Conservation (phyloP, 30 jellyfish, hydroid and myxozoan species). For the Hydractinia symbiolongicarpus region DNA sequence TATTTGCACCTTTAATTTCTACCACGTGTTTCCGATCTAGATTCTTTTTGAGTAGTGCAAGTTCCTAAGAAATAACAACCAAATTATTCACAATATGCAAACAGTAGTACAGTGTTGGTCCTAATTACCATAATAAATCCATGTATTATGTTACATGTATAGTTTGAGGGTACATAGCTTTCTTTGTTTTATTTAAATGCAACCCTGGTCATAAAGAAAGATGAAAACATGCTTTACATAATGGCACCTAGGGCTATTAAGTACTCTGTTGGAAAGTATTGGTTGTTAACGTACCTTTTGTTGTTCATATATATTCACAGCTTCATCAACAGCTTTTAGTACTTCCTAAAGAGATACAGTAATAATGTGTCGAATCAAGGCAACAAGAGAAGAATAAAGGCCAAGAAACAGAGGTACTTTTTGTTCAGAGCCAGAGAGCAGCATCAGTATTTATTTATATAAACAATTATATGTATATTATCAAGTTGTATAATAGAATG, state of each 20-base stretch:
- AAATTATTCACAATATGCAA: not conserved
- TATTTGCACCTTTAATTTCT: slow-evolving; percentile 25
- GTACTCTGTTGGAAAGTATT: not conserved
- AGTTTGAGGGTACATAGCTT: too few species aligned
- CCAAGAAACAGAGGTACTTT: not conserved
- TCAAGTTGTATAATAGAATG: too few species aligned
- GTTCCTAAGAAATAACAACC: slow-evolving; percentile 37
- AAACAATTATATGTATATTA: too few species aligned
- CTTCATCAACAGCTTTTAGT: slow-evolving; percentile 81
- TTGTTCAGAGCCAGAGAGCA: too few species aligned
- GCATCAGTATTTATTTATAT: too few species aligned
- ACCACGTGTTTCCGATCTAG: slow-evolving; percentile 31
- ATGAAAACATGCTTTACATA: too few species aligned
- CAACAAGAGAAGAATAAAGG: not conserved
- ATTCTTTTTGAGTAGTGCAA: slow-evolving; percentile 15
- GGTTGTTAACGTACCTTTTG: slow-evolving; percentile 48
- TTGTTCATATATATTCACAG: slow-evolving; percentile 72
- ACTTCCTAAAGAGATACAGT: slow-evolving; percentile 42
- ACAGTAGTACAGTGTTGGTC: not conserved
- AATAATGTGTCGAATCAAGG: not conserved
- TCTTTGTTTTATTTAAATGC: too few species aligned
- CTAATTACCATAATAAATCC: too few species aligned
- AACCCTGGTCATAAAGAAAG: too few species aligned
- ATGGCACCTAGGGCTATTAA: not conserved
- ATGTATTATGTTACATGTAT: too few species aligned